phyloP scores from a whole-genome alignment of 2,797 vertebrate genomes.

The Gymnocypris eckloni region DNA sequence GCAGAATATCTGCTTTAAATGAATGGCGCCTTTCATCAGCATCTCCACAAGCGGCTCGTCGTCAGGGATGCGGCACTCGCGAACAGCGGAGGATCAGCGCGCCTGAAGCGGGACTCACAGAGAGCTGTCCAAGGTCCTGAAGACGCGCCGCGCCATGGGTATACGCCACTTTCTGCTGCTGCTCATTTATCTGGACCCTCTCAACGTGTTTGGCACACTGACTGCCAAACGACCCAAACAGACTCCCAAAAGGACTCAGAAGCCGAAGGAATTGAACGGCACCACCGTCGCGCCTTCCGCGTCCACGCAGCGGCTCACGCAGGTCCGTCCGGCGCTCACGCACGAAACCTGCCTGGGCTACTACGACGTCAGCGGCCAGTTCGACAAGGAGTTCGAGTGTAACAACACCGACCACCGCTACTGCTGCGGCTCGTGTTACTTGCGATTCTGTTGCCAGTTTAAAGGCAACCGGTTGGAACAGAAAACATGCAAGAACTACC shows the following conservation, averaged over 20 bases:
- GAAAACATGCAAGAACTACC: slow-evolving; percentile 90
- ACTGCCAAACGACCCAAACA: slow-evolving; percentile 75
- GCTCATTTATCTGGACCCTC: slow-evolving; percentile 81
- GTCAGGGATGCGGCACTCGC: slow-evolving; percentile 55
- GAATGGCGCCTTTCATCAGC: slow-evolving; percentile 52
- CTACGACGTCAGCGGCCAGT: slow-evolving; percentile 97
- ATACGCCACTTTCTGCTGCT: slow-evolving; percentile 80
- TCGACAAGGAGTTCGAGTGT: slow-evolving; percentile 95
- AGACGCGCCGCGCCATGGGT: slow-evolving; percentile 73
- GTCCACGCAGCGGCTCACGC: slow-evolving; percentile 67
- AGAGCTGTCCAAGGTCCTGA: slow-evolving; percentile 16
- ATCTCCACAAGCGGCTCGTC: slow-evolving; percentile 30
- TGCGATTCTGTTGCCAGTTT: slow-evolving; percentile 98
- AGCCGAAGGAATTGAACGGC: slow-evolving; percentile 68
- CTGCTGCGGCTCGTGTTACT: slow-evolving; percentile 97
- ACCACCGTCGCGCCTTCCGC: slow-evolving; percentile 74
- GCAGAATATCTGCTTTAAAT: slow-evolving; percentile 36
- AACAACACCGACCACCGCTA: slow-evolving; percentile 97
- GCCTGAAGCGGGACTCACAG: slow-evolving; percentile 17
- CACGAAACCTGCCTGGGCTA: slow-evolving; percentile 94
- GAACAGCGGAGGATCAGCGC: slow-evolving; percentile 44
- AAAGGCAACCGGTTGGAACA: slow-evolving; percentile 93
- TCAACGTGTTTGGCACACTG: slow-evolving; percentile 76
- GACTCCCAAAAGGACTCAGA: slow-evolving; percentile 67
- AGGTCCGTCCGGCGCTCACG: slow-evolving; percentile 66